Conservation (phyloP, 37 sponge, comb jelly and placozoan species). For the Lycopodina hypogea region DNA sequence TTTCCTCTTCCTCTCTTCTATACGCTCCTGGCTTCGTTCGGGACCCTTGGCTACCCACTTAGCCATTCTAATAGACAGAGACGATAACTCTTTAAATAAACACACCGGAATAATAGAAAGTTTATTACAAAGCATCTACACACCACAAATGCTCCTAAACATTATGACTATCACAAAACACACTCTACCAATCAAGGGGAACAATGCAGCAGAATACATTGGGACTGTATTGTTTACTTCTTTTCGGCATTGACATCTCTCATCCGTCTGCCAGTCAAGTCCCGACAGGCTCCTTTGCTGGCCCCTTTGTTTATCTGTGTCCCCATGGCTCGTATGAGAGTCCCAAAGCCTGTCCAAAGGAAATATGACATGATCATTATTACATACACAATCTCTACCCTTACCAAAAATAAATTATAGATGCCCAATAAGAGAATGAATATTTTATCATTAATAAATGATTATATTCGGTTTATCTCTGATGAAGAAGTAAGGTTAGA, state of each 20-base stretch:
- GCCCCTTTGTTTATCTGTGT: slow-evolving; percentile 79
- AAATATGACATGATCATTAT: background rate
- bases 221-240: slow-evolving; percentile 41
- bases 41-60: slow-evolving; percentile 78
- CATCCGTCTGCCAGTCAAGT: slow-evolving; percentile 92
- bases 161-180: background rate
- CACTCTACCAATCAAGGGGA: no score
- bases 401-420: background rate
- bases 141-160: background rate
- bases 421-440: background rate
- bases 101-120: background rate
- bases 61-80: slow-evolving; percentile 47
- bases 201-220: background rate
- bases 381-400: no score
- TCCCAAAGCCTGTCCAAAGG: slow-evolving; percentile 84
- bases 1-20: slow-evolving; percentile 61
- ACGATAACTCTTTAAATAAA: background rate
- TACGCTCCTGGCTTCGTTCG: slow-evolving; percentile 48
- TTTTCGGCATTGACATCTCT: slow-evolving; percentile 94
- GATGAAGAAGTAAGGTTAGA: background rate
- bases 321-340: slow-evolving; percentile 95
- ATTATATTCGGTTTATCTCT: background rate
- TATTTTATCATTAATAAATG: background rate
- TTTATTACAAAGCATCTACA: background rate
- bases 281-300: slow-evolving; percentile 91